A percentile compares a stretch with the other conserved stretches of the same genome.
Conservation (phyloP, 2,888 invertebrate genomes). For the Oxyscelio sp. region DNA sequence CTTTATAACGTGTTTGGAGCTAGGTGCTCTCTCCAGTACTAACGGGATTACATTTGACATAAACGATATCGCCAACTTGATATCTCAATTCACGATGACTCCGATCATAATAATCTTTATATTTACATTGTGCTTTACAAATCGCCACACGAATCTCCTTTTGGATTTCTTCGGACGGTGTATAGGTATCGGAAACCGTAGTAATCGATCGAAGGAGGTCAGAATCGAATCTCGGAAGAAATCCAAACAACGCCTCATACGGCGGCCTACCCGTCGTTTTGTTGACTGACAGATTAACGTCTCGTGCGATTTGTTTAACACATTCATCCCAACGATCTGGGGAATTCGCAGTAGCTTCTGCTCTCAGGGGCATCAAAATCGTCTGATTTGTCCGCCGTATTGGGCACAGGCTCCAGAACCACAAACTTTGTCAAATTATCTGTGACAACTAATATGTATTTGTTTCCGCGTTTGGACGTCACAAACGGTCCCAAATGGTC, state of each 20-base stretch:
- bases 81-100: background rate
- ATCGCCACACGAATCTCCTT: background rate
- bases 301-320: too few species aligned
- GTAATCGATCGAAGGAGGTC: background rate
- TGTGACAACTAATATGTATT: background rate
- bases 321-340: background rate
- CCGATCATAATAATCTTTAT: background rate
- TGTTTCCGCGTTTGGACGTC: background rate
- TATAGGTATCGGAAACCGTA: constrained; percentile 1
- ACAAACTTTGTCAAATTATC: constrained; percentile 18
- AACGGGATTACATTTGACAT: background rate
- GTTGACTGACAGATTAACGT: background rate
- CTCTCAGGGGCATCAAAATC: constrained; percentile 4
- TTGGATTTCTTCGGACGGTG: constrained; percentile 21
- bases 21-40: too few species aligned
- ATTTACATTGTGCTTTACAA: background rate
- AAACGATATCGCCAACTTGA: constrained; percentile 5
- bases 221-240: background rate
- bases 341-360: background rate
- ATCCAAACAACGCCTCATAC: background rate
- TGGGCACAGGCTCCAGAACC: constrained; percentile 14
- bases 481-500: background rate
- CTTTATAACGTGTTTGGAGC: constrained; percentile 3
- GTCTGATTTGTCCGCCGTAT: constrained; percentile 15
- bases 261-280: background rate